Evolutionary conservation across 35 echinoderm and acorn worm genomes (phyloP).

Genomic region (Apostichopus japonicus): DNA sequence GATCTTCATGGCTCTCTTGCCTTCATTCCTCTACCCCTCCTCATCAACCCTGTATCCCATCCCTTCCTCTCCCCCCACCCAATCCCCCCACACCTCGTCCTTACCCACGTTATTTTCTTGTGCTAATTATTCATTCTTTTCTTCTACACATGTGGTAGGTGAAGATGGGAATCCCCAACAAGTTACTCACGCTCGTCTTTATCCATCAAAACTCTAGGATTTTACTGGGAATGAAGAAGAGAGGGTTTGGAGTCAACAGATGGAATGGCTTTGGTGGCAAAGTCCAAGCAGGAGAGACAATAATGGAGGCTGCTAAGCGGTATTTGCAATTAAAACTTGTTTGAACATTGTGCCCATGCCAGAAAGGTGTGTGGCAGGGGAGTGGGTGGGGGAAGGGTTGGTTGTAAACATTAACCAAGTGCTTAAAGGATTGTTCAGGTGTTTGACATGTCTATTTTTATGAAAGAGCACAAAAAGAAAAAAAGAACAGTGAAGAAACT

Average conservation of each 20-base stretch:
- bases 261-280: slow-evolving; percentile 99
- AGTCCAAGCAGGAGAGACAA: slow-evolving; percentile 80
- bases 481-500: too few species aligned
- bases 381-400: not conserved
- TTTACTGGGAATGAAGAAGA: slow-evolving; percentile 92
- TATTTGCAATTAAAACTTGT: not conserved
- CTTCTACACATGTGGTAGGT: too few species aligned
- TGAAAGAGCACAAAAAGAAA: too few species aligned
- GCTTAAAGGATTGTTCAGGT: not conserved
- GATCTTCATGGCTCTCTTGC: too few species aligned
- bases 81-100: too few species aligned
- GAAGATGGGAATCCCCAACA: slow-evolving; percentile 77
- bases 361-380: not conserved
- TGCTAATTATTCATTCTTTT: too few species aligned
- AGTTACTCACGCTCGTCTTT: slow-evolving; percentile 85
- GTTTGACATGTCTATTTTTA: not conserved
- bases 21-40: too few species aligned
- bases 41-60: too few species aligned
- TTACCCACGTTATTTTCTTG: too few species aligned
- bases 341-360: too few species aligned
- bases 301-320: slow-evolving; percentile 86
- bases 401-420: not conserved
- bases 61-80: too few species aligned
- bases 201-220: slow-evolving; percentile 55
- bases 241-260: slow-evolving; percentile 86